Percentiles rank a stretch among this genome's conserved stretches.
phyloP scores from a whole-genome alignment of 2,113 vertebrate genomes.

The Lepus europaeus region DNA sequence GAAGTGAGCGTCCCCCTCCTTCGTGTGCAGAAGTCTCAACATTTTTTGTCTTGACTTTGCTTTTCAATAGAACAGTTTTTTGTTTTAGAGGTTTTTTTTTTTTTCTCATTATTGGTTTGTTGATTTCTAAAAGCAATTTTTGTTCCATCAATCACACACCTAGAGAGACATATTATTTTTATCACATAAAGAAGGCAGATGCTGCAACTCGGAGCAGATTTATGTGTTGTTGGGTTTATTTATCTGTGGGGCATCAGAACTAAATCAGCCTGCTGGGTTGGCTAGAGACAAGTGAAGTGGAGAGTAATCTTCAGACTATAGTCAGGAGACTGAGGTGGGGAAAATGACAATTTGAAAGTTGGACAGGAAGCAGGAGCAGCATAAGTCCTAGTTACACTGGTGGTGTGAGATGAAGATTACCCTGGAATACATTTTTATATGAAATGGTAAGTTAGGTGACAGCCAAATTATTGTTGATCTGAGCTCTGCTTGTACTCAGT shows the following conservation, averaged over 20 bases:
- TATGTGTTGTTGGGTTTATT: slow-evolving; percentile 59
- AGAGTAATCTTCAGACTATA: neutral
- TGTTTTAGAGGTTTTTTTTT: neutral
- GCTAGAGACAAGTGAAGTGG: neutral
- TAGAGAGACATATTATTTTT: slow-evolving; percentile 73
- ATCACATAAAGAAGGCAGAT: slow-evolving; percentile 68
- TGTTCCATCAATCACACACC: slow-evolving; percentile 67
- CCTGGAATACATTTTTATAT: slow-evolving; percentile 5
- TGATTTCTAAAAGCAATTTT: slow-evolving; percentile 74
- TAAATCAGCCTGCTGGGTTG: slow-evolving; percentile 58
- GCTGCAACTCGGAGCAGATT: slow-evolving; percentile 61
- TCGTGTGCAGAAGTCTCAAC: neutral
- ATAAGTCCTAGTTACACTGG: neutral
- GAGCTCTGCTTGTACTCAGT: neutral
- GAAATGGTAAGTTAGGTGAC: neutral
- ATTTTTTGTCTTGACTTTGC: slow-evolving; percentile 27
- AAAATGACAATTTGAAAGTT: neutral
- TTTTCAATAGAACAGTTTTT: slow-evolving; percentile 6
- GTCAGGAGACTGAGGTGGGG: neutral
- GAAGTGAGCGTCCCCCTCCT: neutral
- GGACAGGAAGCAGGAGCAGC: neutral
- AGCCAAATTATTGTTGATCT: neutral
- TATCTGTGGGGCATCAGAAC: slow-evolving; percentile 46
- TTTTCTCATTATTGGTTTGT: slow-evolving; percentile 54
- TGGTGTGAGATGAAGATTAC: neutral